Conservation (phyloP, 2,797 vertebrate genomes). For the Helicolenus hilgendorfi region DNA sequence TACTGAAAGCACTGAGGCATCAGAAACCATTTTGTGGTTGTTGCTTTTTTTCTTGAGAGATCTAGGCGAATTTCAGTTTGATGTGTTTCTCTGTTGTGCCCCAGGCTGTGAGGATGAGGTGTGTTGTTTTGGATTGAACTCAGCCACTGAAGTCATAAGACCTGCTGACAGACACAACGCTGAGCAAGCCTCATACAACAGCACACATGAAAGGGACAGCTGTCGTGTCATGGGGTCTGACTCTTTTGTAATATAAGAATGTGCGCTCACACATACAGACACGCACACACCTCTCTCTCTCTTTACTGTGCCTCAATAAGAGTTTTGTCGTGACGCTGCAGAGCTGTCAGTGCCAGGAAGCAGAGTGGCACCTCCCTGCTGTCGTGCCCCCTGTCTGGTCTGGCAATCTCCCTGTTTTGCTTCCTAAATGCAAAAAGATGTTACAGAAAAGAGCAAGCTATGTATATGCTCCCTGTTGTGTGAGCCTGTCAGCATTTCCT, state of each 20-base stretch:
- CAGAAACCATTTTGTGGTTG: slow-evolving; percentile 1
- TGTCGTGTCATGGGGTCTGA: slow-evolving; percentile 54
- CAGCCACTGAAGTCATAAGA: slow-evolving; percentile 55
- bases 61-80: not conserved
- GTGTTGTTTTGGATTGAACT: slow-evolving; percentile 26
- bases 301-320: slow-evolving; percentile 12
- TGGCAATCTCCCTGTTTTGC: slow-evolving; percentile 24
- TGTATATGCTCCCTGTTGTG: not conserved
- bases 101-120: slow-evolving; percentile 1
- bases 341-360: slow-evolving; percentile 55
- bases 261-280: not conserved
- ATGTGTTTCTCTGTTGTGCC: not conserved
- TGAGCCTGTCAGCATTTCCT: not conserved
- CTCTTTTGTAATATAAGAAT: slow-evolving; percentile 54
- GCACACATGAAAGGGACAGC: slow-evolving; percentile 64
- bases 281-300: not conserved
- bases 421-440: slow-evolving; percentile 7
- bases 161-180: slow-evolving; percentile 62
- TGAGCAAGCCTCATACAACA: slow-evolving; percentile 38
- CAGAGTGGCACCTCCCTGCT: slow-evolving; percentile 64
- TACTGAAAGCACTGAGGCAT: slow-evolving; percentile 24
- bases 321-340: slow-evolving; percentile 69
- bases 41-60: not conserved
- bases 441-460: not conserved
- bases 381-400: slow-evolving; percentile 26